These are phyloP conservation scores for Ianthella basta DNA, from an alignment of 37 sponge, comb jelly and placozoan species.

Conservation along the genomic window DNA sequence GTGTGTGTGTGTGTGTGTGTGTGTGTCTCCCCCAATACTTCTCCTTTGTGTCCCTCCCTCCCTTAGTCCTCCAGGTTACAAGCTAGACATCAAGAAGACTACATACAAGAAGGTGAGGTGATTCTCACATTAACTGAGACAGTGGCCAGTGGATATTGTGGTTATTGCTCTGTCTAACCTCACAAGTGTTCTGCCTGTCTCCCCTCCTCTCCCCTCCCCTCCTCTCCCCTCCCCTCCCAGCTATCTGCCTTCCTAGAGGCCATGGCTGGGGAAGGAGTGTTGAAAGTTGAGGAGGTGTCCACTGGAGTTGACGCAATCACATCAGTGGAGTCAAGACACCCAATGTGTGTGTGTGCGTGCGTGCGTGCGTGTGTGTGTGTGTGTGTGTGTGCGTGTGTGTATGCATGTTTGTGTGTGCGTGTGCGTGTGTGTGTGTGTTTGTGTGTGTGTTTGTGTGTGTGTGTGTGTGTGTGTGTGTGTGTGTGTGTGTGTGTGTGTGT, in stretches of 20 bases:
- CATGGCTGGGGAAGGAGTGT: slow-evolving; percentile 42
- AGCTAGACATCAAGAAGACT: slow-evolving; percentile 56
- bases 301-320: slow-evolving; percentile 58
- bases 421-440: slow-evolving; percentile 17
- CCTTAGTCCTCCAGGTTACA: slow-evolving; percentile 32
- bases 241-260: slow-evolving; percentile 49
- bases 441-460: slow-evolving; percentile 26
- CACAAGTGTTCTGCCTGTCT: too few relatives aligned
- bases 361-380: slow-evolving; percentile 25
- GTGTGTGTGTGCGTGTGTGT: slow-evolving; percentile 16
- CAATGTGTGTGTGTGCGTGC: slow-evolving; percentile 18
- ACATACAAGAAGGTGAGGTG: slow-evolving; percentile 54
- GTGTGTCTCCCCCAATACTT: not conserved
- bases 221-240: not conserved
- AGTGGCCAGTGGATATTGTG: too few relatives aligned
- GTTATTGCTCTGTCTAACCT: too few relatives aligned
- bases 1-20: slow-evolving; percentile 25
- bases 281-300: slow-evolving; percentile 44
- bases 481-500: slow-evolving; percentile 35
- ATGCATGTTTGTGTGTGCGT: not conserved
- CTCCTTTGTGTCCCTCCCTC: not conserved
- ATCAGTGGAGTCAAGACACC: slow-evolving; percentile 3
- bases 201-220: too few relatives aligned
- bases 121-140: too few relatives aligned
- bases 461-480: slow-evolving; percentile 38